phyloP scores from a whole-genome alignment of 2,797 vertebrate species.

The Varecia variegata region DNA sequence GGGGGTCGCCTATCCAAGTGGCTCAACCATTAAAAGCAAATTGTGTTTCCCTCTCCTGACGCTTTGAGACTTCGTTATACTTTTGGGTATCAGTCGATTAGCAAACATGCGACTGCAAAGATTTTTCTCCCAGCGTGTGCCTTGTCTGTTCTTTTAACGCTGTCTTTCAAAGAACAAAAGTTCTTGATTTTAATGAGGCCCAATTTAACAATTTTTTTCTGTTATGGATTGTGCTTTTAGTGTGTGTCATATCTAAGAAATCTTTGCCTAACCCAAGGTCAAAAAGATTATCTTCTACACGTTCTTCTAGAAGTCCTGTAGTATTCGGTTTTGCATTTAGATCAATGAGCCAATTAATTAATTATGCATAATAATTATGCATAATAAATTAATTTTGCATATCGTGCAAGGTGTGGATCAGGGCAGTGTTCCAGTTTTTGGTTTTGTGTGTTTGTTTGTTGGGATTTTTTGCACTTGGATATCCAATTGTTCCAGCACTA shows the following conservation, averaged over 20 bases:
- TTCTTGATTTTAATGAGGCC: background rate
- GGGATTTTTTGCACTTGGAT: background rate
- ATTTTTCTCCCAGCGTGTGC: background rate
- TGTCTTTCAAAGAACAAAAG: background rate
- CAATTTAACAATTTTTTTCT: background rate
- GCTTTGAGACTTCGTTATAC: background rate
- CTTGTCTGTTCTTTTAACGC: background rate
- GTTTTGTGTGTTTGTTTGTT: background rate
- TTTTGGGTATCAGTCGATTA: too few species aligned
- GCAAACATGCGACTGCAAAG: background rate
- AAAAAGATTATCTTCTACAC: background rate
- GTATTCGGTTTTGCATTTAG: too few species aligned
- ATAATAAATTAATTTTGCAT: background rate
- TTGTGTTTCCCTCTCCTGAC: background rate
- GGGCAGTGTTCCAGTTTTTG: too few species aligned
- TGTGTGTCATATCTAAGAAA: background rate
- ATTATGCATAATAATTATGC: too few species aligned
- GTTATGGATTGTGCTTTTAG: background rate
- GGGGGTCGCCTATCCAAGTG: too few species aligned
- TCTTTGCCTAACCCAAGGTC: background rate
- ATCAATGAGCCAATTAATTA: too few species aligned
- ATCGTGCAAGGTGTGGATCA: background rate
- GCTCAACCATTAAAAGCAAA: background rate
- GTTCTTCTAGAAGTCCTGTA: background rate
- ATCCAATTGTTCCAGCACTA: accelerated